Conservation (phyloP, 2,888 invertebrate species). For the Syrphus vitripennis region DNA sequence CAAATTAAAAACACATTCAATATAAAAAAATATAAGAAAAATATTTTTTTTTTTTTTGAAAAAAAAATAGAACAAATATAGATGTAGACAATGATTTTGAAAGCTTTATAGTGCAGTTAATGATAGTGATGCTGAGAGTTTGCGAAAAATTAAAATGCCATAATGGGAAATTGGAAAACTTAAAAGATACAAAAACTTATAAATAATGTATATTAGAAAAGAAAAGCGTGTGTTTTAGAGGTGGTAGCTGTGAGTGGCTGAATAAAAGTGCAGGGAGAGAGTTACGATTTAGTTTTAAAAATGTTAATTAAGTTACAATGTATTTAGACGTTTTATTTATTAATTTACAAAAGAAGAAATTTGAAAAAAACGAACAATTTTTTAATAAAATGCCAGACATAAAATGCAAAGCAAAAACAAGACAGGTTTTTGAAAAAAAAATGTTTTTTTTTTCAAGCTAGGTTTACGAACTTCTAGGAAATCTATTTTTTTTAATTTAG, state of each 20-base stretch:
- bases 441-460: no score
- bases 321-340: not conserved
- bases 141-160: not conserved
- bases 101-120: slow-evolving; percentile 34
- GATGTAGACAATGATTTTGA: slow-evolving; percentile 10
- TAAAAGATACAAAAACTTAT: not conserved
- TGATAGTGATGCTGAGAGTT: slow-evolving; percentile 32
- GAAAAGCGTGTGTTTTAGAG: not conserved
- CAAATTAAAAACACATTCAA: slow-evolving; percentile 56
- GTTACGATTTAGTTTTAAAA: not conserved
- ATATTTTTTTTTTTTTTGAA: no score
- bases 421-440: not conserved
- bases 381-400: no score
- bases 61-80: not conserved
- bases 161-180: not conserved
- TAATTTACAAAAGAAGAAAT: not conserved
- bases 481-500: no score
- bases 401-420: no score
- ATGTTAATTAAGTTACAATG: not conserved
- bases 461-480: no score
- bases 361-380: slow-evolving; percentile 5
- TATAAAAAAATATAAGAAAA: slow-evolving; percentile 23
- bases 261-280: not conserved
- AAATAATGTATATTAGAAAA: not conserved
- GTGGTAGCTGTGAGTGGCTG: slow-evolving; percentile 6